Base-by-base conservation (phyloP, 2,797 vertebrate genomes). In the Halcyon chelicuti region DNA sequence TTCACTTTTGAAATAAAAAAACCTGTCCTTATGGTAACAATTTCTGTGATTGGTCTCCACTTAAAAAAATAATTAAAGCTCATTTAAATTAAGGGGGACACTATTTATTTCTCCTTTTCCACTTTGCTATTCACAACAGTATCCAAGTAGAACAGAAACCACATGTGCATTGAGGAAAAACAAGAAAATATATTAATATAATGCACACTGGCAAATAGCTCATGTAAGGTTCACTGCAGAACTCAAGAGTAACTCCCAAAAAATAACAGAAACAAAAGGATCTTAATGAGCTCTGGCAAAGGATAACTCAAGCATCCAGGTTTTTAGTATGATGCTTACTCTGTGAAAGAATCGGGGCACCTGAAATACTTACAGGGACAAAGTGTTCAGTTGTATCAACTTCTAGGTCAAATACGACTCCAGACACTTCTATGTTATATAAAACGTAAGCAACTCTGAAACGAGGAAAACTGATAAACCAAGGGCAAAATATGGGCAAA, bases 51-150 rank as follows among this genome's bases (percentile, higher is more conserved):
- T 61, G 47, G 70, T 39, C 21, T 80, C 22, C 15, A n/a, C 5
- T 77, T 82, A 65, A 75, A 92, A 92, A 91, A 85, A 63, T 42
- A 72, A 60, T 47, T 83, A 74, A 73, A 88, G 35, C 28, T 91
- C 58, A 65, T 78, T 94, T 78, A 81, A 86, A 66, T 55, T 61
- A 58, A 28, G 28, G 35, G 67, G 44, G 37, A 15, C 5, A 16
- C 13, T 23, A 44, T 83, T 88, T 74, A 71, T 25, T 91, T 76
- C n/a, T 89, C 14, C n/a, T 54, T 75, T 86, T 81, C 47, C 42
- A 67, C 42, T 84, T 83, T 68, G 55, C 57, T 65, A 10, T 73
- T 88, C 60, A 70, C 51, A 86, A 26, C 22, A 73, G 31, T 40
- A 76, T 60, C 79, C 52, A 86, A 63, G n/a, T 15, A 67, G 60